A percentile compares a stretch with the other conserved stretches of the same genome.
phyloP scores from a whole-genome alignment of 2,797 vertebrate species.

The Dendrocincla fuliginosa region DNA sequence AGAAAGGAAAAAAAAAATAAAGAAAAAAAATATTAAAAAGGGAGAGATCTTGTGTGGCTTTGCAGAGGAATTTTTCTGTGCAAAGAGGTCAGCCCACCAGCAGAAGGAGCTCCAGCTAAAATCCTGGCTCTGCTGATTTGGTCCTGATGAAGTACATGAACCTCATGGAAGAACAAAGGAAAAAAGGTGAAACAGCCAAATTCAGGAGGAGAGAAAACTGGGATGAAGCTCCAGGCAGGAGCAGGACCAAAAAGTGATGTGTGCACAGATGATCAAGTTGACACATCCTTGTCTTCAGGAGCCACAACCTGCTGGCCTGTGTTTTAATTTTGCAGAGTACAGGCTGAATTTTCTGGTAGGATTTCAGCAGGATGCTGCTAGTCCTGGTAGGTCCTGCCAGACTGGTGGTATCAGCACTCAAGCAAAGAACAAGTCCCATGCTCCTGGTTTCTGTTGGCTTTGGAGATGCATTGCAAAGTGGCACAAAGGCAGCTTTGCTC shows the following conservation, averaged over 20 bases:
- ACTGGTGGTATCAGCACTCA: neutral
- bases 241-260: neutral
- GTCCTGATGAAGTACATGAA: neutral
- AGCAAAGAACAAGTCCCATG: neutral
- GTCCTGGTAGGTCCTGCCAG: neutral
- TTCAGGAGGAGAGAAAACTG: neutral
- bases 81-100: neutral
- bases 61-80: neutral
- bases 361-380: neutral
- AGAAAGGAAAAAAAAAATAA: neutral
- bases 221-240: neutral
- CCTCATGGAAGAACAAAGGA: neutral
- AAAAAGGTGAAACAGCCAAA: neutral
- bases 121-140: neutral
- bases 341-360: neutral
- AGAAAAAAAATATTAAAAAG: too few species aligned
- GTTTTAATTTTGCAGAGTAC: neutral
- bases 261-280: neutral
- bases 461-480: neutral
- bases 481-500: fast-evolving
- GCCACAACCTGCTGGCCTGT: fast-evolving
- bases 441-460: neutral
- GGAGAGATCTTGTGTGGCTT: neutral
- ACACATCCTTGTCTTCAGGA: neutral
- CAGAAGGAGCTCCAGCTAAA: constrained; percentile 56